phyloP scores from a whole-genome alignment of 2,113 vertebrate genomes.

The Centropus unirufus region DNA sequence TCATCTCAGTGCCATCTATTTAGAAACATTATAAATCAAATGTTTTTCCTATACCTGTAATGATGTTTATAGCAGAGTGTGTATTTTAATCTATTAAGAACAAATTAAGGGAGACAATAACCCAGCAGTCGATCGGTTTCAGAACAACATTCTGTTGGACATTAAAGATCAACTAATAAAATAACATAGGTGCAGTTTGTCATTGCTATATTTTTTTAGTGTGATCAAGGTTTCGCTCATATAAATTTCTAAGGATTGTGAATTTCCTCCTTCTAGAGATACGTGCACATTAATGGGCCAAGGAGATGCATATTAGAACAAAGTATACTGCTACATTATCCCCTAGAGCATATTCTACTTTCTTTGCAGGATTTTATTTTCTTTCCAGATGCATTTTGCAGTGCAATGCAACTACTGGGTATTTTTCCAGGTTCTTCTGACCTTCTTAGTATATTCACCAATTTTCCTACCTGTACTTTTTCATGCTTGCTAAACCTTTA shows the following conservation, averaged over 20 bases:
- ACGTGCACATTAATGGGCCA: neutral
- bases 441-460: neutral
- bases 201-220: neutral
- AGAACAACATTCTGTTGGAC: neutral
- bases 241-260: neutral
- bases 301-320: neutral
- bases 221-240: neutral
- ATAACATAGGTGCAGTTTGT: neutral
- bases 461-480: neutral
- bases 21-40: slow-evolving; percentile 46
- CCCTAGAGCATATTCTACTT: neutral
- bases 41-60: neutral
- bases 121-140: neutral
- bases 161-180: slow-evolving; percentile 9
- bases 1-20: slow-evolving; percentile 15
- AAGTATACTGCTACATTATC: neutral
- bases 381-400: neutral
- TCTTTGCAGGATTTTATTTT: neutral
- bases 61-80: neutral
- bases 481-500: neutral
- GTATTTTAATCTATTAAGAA: slow-evolving; percentile 25
- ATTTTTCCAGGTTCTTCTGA: neutral
- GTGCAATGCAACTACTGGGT: neutral
- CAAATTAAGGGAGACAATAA: slow-evolving; percentile 23
- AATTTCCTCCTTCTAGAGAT: neutral